Evolutionary conservation across 2,113 vertebrate genomes (phyloP).

Genomic region (Tupaia tana): DNA sequence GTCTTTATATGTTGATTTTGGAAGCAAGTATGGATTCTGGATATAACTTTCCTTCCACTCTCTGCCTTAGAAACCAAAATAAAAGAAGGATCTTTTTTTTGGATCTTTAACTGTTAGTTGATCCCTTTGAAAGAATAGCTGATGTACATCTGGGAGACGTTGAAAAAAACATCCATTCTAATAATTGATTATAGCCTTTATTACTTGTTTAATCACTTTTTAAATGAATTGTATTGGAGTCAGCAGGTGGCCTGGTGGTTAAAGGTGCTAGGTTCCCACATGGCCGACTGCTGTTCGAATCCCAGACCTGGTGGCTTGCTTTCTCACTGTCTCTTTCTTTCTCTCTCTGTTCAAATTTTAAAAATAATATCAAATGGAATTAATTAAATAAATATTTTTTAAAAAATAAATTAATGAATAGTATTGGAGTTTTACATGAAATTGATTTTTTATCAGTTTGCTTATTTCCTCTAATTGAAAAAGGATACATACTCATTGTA

Average conservation of each 20-base stretch:
- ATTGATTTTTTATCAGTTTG: background rate
- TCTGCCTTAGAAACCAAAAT: background rate
- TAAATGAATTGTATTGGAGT: background rate
- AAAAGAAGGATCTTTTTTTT: background rate
- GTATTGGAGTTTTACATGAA: background rate
- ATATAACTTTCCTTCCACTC: background rate
- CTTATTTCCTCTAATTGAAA: background rate
- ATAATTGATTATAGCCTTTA: background rate
- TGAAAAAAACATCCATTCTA: background rate
- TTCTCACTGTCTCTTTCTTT: no score
- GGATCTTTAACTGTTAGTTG: background rate
- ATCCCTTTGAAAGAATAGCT: background rate
- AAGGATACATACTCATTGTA: background rate
- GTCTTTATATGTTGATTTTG: background rate
- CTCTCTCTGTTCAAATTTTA: no score
- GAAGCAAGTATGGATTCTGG: background rate
- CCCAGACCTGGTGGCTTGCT: no score
- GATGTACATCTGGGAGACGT: background rate
- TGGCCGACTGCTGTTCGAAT: no score
- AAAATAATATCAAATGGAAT: no score
- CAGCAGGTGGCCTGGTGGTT: no score
- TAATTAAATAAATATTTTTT: no score
- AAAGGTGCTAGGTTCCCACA: no score
- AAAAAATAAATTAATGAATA: background rate
- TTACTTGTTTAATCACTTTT: background rate